Evolutionary conservation across 2,113 vertebrate species (phyloP).

Genomic region (Cyprinodon variegatus): DNA sequence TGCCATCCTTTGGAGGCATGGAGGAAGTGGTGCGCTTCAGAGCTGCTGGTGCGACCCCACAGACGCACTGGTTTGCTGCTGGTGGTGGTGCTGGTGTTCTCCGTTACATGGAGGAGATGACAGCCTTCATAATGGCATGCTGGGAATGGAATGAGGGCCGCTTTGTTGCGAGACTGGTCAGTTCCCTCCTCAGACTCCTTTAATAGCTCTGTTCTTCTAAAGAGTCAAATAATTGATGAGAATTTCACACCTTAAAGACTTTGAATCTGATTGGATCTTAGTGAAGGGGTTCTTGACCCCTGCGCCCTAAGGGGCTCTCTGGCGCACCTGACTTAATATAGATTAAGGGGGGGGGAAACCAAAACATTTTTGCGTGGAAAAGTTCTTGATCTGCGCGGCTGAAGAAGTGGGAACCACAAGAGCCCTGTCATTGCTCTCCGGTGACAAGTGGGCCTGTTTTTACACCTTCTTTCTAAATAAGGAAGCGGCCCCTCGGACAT

Average conservation of each 20-base stretch:
- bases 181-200: neutral
- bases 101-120: conserved; percentile 67
- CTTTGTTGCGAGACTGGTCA: conserved; percentile 32
- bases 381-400: conserved; percentile 50
- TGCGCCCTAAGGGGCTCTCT: conserved; percentile 5
- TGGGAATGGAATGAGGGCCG: conserved; percentile 56
- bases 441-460: conserved; percentile 85
- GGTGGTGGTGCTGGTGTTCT: conserved; percentile 54
- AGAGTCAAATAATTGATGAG: conserved; percentile 5
- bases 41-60: conserved; percentile 42
- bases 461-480: conserved; percentile 92
- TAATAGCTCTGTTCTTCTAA: neutral
- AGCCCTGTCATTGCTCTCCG: conserved; percentile 80
- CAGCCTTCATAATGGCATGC: conserved; percentile 63
- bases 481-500: conserved; percentile 81
- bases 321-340: conserved; percentile 2
- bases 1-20: conserved; percentile 65
- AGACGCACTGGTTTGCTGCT: no score
- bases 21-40: conserved; percentile 32
- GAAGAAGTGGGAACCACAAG: conserved; percentile 72
- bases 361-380: conserved; percentile 40
- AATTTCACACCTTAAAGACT: conserved; percentile 2
- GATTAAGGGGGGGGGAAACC: conserved; percentile 10
- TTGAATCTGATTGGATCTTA: conserved; percentile 30
- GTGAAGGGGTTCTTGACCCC: conserved; percentile 51